Evolutionary conservation across 2,888 invertebrate genomes (phyloP), one percentile per base, ranked within the genome.

Genomic region (Hirtodrosophila duncani): DNA sequence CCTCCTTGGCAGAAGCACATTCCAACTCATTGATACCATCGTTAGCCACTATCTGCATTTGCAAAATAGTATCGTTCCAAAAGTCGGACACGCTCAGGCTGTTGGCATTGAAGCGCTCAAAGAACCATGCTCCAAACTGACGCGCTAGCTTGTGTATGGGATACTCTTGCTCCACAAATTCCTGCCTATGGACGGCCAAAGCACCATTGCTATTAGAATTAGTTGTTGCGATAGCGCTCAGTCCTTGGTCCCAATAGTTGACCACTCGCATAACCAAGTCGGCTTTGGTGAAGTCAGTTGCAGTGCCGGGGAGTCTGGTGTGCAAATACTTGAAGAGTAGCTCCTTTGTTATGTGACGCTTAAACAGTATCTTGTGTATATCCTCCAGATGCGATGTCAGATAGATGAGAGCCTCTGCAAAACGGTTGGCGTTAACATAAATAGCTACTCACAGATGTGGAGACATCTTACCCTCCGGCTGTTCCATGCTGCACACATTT

Each of bases 101-200:
- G 37, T 83, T 77, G 1, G 81, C 71, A 63, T 88, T 83, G 71
- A 85, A 80, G 67, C 85, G 67, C 41, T 82, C 72, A 52, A 89
- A 91, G 79, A 89, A 91, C 91, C 91, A 91, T 50, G 88, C 86
- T 0, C 88, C 68, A 81, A 91, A 91, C 62, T 89, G 86, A n/a
- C 87, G 70, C 0, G 90, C 89, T 66, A 91, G 81, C 20, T 86
- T 58, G 64, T 88, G 82, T 29, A 89, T 85, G 17, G 85, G 84
- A 57, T 33, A 62, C 1, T 72, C 39, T 7, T 63, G 16, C 36
- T 60, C 59, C 3, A n/a, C n/a, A n/a, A n/a, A n/a, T n/a, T n/a
- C n/a, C n/a, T n/a, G n/a, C n/a, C n/a, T n/a, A n/a, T n/a, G n/a
- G n/a, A n/a, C n/a, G n/a, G n/a, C n/a, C n/a, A n/a, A n/a, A n/a